Conservation (phyloP, 92 coral and sea anemone species). For the Bergia puertoricense region DNA sequence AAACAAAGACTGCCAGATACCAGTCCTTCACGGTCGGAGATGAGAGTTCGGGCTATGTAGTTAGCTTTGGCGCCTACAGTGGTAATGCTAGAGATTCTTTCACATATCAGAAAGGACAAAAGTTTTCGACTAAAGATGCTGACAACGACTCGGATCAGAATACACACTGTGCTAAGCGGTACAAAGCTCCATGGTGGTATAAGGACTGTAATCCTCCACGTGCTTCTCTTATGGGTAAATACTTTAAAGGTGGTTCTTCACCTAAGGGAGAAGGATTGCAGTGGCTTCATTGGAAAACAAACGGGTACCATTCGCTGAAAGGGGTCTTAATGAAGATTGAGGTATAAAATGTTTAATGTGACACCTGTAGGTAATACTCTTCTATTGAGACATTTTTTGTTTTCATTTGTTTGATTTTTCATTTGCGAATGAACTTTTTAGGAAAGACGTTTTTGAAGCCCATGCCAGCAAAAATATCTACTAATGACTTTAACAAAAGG, state of each 20-base stretch:
- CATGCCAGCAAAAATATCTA: too few species aligned
- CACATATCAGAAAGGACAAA: background rate
- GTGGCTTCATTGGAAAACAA: background rate
- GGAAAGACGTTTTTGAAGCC: too few species aligned
- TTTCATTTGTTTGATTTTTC: too few species aligned
- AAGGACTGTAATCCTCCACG: background rate
- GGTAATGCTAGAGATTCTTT: background rate
- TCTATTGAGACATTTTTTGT: too few species aligned
- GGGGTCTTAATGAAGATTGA: background rate
- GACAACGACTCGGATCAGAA: background rate
- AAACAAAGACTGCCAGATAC: background rate
- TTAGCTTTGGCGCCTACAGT: background rate
- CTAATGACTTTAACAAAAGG: too few species aligned
- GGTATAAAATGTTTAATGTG: background rate
- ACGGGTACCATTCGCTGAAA: background rate
- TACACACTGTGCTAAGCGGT: background rate
- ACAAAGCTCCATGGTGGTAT: background rate
- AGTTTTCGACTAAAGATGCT: background rate
- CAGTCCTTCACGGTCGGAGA: slow-evolving; percentile 2
- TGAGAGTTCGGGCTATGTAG: background rate
- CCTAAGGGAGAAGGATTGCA: background rate
- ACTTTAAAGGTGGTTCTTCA: background rate
- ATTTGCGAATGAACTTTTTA: too few species aligned
- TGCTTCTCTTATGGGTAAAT: background rate
- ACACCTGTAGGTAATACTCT: too few species aligned